These are phyloP conservation scores for Eilema depressum DNA, from an alignment of 2,888 invertebrate genomes.

Conservation along the genomic window DNA sequence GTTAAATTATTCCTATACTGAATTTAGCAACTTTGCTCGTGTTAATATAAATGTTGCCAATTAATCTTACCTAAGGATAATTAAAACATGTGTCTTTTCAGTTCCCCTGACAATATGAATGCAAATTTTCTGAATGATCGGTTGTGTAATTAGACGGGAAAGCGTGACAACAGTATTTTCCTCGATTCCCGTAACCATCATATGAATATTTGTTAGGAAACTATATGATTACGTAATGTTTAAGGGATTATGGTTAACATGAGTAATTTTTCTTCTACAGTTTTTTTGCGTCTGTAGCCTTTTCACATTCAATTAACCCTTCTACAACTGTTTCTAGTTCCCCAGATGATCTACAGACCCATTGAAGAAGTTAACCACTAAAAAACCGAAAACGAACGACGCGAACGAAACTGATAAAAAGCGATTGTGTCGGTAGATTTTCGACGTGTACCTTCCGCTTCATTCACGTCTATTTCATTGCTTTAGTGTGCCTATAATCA, in stretches of 20 bases:
- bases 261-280: not conserved
- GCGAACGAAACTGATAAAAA: slow-evolving; percentile 37
- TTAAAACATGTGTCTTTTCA: not conserved
- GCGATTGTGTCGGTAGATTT: slow-evolving; percentile 39
- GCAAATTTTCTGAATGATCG: not conserved
- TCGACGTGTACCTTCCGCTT: slow-evolving; percentile 39
- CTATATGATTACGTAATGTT: not conserved
- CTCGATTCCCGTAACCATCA: no score
- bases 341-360: not conserved
- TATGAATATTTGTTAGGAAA: not conserved
- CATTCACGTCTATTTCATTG: slow-evolving; percentile 29
- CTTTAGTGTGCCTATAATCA: slow-evolving; percentile 43
- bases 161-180: not conserved
- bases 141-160: not conserved
- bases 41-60: not conserved
- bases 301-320: not conserved
- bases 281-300: not conserved
- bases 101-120: slow-evolving; percentile 2
- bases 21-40: not conserved
- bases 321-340: not conserved
- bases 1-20: not conserved
- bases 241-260: no score
- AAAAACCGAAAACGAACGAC: slow-evolving; percentile 26
- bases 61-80: not conserved
- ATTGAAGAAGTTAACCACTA: not conserved